Evolutionary conservation across 2,888 invertebrate species (phyloP).

Genomic region (Lasioglossum villosulum): DNA sequence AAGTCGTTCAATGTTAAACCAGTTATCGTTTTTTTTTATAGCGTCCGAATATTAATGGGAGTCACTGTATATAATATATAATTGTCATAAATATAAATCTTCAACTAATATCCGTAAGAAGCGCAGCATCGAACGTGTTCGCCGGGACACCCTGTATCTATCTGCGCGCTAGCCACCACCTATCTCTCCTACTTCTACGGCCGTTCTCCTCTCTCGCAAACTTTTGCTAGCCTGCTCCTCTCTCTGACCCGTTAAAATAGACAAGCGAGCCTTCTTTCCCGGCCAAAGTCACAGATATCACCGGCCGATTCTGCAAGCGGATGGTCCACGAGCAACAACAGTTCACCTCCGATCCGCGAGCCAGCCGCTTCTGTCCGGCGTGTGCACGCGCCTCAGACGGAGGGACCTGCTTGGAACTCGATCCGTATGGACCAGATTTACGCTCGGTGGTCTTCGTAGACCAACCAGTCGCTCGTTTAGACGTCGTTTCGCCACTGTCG

Average conservation of each 20-base stretch:
- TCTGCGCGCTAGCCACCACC: background rate
- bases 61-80: too few relatives aligned
- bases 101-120: too few relatives aligned
- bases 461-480: conserved; percentile 18
- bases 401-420: conserved; percentile 49
- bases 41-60: too few relatives aligned
- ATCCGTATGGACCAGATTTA: conserved; percentile 54
- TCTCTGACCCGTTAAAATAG: conserved; percentile 80
- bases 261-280: conserved; percentile 77
- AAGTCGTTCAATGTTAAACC: too few relatives aligned
- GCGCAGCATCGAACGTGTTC: background rate
- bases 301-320: conserved; percentile 71
- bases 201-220: conserved; percentile 18
- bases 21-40: too few relatives aligned
- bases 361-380: conserved; percentile 63
- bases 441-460: conserved; percentile 29
- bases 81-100: too few relatives aligned
- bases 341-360: conserved; percentile 78
- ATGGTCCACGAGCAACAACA: conserved; percentile 67
- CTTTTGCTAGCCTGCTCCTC: conserved; percentile 59
- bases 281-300: conserved; percentile 80
- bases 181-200: conserved; percentile 7
- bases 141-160: conserved; percentile 13
- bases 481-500: background rate
- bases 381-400: conserved; percentile 9